These are phyloP conservation scores for Barnardius zonarius DNA, from an alignment of 2,113 vertebrate genomes.

Conservation along the genomic window DNA sequence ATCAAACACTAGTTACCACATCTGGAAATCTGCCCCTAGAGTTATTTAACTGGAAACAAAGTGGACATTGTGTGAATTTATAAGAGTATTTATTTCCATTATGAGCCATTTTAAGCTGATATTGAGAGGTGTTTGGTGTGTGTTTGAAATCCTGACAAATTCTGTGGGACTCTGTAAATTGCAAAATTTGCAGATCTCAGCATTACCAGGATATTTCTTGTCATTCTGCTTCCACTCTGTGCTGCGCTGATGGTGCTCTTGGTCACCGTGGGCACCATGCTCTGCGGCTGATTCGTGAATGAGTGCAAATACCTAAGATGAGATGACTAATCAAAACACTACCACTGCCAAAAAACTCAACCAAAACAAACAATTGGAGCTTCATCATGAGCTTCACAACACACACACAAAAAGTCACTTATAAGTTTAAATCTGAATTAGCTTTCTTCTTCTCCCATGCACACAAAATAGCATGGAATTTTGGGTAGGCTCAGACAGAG, in stretches of 20 bases:
- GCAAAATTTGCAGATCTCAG: not conserved
- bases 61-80: not conserved
- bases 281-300: not conserved
- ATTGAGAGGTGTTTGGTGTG: not conserved
- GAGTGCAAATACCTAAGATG: not conserved
- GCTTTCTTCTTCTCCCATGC: not conserved
- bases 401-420: not conserved
- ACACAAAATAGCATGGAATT: accelerated
- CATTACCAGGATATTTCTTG: not conserved
- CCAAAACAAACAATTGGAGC: not conserved
- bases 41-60: not conserved
- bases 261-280: not conserved
- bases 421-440: not conserved
- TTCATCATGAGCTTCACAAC: not conserved
- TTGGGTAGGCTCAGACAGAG: not conserved
- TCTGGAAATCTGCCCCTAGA: not conserved
- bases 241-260: not conserved
- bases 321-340: not conserved
- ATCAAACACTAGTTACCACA: not conserved
- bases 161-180: not conserved
- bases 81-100: not conserved
- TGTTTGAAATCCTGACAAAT: not conserved
- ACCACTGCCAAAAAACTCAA: too few species aligned
- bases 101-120: not conserved
- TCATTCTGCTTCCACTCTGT: not conserved